A percentile compares a stretch with the other conserved stretches of the same genome.
Evolutionary conservation across 1,140 invertebrate genomes (phyloP).

Genomic region (Triops cancriformis): DNA sequence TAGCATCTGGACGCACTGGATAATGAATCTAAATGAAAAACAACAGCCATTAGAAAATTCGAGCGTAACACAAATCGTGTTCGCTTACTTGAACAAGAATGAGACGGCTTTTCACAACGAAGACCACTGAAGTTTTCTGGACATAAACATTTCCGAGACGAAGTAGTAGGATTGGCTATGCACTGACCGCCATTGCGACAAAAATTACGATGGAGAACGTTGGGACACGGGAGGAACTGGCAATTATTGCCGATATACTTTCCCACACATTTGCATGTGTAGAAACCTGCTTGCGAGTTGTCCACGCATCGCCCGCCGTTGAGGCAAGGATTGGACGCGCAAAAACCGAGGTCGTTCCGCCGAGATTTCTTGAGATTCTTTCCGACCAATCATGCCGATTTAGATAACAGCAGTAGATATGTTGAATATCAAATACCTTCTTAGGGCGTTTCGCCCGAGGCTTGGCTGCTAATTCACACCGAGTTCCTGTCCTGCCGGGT

Average conservation of each 20-base stretch:
- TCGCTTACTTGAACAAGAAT: background rate
- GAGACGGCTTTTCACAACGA: background rate
- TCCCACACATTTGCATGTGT: slow-evolving; percentile 19
- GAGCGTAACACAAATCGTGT: background rate
- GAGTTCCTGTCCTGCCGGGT: background rate
- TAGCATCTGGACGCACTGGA: background rate
- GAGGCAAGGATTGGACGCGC: slow-evolving; percentile 26
- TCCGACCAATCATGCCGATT: background rate
- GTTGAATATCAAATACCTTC: background rate
- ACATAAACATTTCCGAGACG: background rate
- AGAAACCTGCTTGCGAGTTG: slow-evolving; percentile 26
- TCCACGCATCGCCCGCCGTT: slow-evolving; percentile 27
- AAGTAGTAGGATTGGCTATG: background rate
- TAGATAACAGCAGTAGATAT: background rate
- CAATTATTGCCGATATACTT: background rate
- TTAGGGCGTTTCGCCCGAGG: background rate
- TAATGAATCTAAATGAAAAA: background rate
- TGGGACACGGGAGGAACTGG: background rate
- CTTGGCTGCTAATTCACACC: slow-evolving; percentile 16
- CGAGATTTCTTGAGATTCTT: background rate
- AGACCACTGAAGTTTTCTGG: background rate
- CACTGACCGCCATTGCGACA: background rate
- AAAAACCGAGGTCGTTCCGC: slow-evolving; percentile 12
- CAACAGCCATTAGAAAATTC: background rate
- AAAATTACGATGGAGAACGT: background rate